These are phyloP conservation scores for Pheosia tremula DNA, from an alignment of 2,888 invertebrate genomes.

Conservation along the genomic window DNA sequence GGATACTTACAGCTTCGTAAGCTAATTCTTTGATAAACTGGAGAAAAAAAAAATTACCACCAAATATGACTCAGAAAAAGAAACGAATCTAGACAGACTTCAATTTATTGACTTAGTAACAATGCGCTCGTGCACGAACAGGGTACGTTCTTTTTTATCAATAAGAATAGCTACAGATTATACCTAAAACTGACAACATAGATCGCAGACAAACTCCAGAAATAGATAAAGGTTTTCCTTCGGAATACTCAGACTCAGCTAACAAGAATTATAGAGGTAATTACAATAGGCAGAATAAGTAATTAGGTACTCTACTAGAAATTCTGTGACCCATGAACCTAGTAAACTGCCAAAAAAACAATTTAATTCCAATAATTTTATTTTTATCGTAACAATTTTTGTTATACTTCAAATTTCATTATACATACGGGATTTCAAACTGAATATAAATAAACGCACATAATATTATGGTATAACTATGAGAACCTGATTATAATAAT, in stretches of 20 bases:
- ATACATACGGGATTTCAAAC: background rate
- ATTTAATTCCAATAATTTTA: background rate
- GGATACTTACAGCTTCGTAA: background rate
- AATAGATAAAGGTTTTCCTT: conserved; percentile 36
- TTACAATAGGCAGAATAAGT: too few species aligned
- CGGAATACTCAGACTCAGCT: conserved; percentile 30
- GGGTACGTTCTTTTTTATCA: background rate
- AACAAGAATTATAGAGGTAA: conserved; percentile 18
- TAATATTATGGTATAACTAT: too few species aligned
- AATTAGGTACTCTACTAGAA: too few species aligned
- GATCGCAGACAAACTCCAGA: conserved; percentile 31
- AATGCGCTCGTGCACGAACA: background rate
- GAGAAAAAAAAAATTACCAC: background rate
- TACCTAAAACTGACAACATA: conserved; percentile 18
- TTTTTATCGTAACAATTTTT: background rate
- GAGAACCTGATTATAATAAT: background rate
- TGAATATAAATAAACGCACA: background rate
- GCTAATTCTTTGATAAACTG: background rate
- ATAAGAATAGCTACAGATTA: conserved; percentile 1
- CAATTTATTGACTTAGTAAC: background rate
- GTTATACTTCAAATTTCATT: background rate
- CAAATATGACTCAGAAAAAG: background rate
- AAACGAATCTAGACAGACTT: background rate
- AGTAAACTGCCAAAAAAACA: conserved; percentile 1
- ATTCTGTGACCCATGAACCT: background rate